Evolutionary conservation across 2,888 invertebrate genomes (phyloP).

Genomic region (Nesidiocoris tenuis): DNA sequence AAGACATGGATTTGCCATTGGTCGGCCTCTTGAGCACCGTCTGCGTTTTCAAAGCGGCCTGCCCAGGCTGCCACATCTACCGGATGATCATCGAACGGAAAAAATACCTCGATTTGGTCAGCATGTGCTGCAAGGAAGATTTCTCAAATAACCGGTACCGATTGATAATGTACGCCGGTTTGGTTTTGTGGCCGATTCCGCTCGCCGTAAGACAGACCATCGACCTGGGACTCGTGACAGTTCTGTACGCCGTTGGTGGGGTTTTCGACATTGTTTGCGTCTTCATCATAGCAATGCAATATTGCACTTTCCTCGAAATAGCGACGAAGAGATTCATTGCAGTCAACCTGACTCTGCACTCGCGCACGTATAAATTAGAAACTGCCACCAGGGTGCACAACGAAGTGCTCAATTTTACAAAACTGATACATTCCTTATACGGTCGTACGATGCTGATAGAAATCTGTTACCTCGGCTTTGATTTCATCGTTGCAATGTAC

Average conservation of each 20-base stretch:
- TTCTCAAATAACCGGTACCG: slow-evolving; percentile 15
- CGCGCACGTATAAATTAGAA: slow-evolving; percentile 15
- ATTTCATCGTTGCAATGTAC: slow-evolving; percentile 36
- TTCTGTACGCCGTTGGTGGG: slow-evolving; percentile 10
- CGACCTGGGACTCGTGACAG: not conserved
- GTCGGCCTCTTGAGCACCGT: slow-evolving; percentile 2
- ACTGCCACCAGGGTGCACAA: slow-evolving; percentile 18
- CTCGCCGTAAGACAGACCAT: not conserved
- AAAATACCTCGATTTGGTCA: slow-evolving; percentile 1
- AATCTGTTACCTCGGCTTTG: slow-evolving; percentile 30
- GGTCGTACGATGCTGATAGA: slow-evolving; percentile 24
- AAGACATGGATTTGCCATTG: slow-evolving; percentile 30
- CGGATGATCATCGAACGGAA: not conserved
- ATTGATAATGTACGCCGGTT: not conserved
- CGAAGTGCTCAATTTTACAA: slow-evolving; percentile 17
- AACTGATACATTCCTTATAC: slow-evolving; percentile 15
- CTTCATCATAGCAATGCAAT: slow-evolving; percentile 30
- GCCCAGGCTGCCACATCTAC: not conserved
- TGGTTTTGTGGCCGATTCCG: slow-evolving; percentile 14
- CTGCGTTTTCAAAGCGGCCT: slow-evolving; percentile 29
- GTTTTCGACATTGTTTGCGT: slow-evolving; percentile 29
- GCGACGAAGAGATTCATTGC: slow-evolving; percentile 21
- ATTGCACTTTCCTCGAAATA: slow-evolving; percentile 33
- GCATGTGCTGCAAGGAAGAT: slow-evolving; percentile 18
- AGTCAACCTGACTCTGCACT: slow-evolving; percentile 1